Evolutionary conservation across 2,113 vertebrate genomes (phyloP).

Genomic region (Trogon melanurus): DNA sequence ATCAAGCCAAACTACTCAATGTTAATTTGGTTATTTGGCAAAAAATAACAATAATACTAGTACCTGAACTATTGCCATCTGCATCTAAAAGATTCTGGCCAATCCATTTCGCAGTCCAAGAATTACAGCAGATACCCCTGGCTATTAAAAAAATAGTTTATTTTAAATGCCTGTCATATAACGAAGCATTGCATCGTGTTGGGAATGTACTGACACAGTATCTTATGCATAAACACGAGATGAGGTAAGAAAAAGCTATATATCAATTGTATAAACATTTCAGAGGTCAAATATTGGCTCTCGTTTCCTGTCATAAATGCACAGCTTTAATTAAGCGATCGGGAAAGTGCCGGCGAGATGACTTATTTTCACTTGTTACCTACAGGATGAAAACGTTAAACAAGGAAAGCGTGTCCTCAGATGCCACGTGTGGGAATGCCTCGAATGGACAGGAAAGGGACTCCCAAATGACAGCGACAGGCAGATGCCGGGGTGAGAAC

Average conservation of each 20-base stretch:
- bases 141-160: not conserved
- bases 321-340: constrained; percentile 3
- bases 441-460: not conserved
- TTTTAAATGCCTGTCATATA: constrained; percentile 14
- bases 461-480: not conserved
- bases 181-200: not conserved
- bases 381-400: not conserved
- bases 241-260: constrained; percentile 44
- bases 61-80: constrained; percentile 59
- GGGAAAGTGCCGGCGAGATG: not conserved
- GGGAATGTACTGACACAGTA: not conserved
- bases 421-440: not conserved
- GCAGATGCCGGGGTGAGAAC: not conserved
- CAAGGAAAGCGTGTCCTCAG: not conserved
- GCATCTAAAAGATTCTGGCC: constrained; percentile 33
- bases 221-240: not conserved
- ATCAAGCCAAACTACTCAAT: constrained; percentile 60
- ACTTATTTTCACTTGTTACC: not conserved
- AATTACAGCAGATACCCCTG: constrained; percentile 50
- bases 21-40: constrained; percentile 69
- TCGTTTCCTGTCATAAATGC: not conserved
- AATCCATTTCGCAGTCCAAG: constrained; percentile 36
- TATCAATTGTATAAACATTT: constrained; percentile 4
- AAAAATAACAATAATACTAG: constrained; percentile 56
- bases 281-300: constrained; percentile 21